Percentiles rank a stretch among this genome's conserved stretches.
phyloP scores from a whole-genome alignment of 2,888 invertebrate species.

The Cactoblastis cactorum region DNA sequence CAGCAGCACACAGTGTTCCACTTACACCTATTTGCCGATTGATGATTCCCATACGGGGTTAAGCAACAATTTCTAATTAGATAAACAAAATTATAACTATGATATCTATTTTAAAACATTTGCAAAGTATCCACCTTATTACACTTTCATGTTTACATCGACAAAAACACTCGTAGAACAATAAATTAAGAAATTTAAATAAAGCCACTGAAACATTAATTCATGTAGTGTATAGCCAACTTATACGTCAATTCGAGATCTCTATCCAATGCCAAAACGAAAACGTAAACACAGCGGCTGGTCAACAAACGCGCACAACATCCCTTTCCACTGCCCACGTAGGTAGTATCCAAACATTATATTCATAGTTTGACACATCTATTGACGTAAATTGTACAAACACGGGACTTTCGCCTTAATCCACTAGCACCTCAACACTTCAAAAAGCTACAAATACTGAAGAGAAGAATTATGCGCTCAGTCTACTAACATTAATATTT shows the following conservation, averaged over 20 bases:
- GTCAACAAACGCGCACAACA: slow-evolving; percentile 57
- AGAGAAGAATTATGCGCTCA: too few species aligned
- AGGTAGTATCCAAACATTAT: slow-evolving; percentile 41
- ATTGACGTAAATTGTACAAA: slow-evolving; percentile 37
- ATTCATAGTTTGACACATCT: slow-evolving; percentile 46
- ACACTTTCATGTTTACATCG: slow-evolving; percentile 14
- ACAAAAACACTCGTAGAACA: slow-evolving; percentile 19
- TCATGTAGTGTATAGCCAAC: slow-evolving; percentile 38
- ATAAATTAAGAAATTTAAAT: slow-evolving; percentile 14
- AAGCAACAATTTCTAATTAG: slow-evolving; percentile 11
- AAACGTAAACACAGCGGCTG: slow-evolving; percentile 68
- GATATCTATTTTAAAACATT: too few species aligned
- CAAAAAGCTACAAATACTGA: slow-evolving; percentile 19
- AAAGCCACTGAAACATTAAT: slow-evolving; percentile 15
- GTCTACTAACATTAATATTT: not conserved
- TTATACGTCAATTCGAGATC: slow-evolving; percentile 59
- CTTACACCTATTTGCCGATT: slow-evolving; percentile 55
- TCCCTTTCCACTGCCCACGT: slow-evolving; percentile 38
- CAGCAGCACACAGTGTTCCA: slow-evolving; percentile 48
- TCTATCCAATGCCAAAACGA: slow-evolving; percentile 65
- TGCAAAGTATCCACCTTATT: not conserved
- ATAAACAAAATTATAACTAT: not conserved
- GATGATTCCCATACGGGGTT: slow-evolving; percentile 45
- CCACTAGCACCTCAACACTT: slow-evolving; percentile 30
- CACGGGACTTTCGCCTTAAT: slow-evolving; percentile 42